Conservation (phyloP, 1,140 invertebrate genomes). For the Pachypeltis micranthus region DNA sequence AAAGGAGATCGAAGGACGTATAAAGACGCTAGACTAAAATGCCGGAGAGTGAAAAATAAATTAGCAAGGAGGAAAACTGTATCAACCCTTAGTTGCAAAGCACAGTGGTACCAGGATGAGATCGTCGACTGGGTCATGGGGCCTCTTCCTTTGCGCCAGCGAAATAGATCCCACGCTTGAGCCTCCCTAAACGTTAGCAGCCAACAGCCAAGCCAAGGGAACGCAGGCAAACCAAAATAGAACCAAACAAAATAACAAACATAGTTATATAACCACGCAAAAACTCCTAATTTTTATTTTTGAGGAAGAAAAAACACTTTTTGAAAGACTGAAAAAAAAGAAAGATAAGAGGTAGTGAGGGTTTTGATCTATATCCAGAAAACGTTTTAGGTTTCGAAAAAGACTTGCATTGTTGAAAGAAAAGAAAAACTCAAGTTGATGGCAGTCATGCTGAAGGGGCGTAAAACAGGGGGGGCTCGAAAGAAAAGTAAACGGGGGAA, state of each 20-base stretch:
- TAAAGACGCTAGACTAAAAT: no score
- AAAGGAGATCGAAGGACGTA: no score
- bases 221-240: slow-evolving; percentile 37
- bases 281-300: slow-evolving; percentile 1
- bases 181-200: slow-evolving; percentile 31
- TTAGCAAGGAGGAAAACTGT: slow-evolving; percentile 19
- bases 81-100: slow-evolving; percentile 35
- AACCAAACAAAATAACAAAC: slow-evolving; percentile 33
- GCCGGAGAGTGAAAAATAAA: no score
- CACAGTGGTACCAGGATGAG: slow-evolving; percentile 77
- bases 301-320: not conserved
- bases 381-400: not conserved
- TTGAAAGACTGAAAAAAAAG: not conserved
- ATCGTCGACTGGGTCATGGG: slow-evolving; percentile 69
- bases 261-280: slow-evolving; percentile 21
- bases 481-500: not conserved
- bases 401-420: not conserved
- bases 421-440: not conserved
- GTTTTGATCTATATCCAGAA: not conserved
- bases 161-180: slow-evolving; percentile 37
- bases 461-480: not conserved
- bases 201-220: slow-evolving; percentile 43
- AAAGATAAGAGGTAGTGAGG: not conserved
- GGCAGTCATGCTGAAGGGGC: not conserved
- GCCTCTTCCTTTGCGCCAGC: slow-evolving; percentile 76